A percentile compares a stretch with the other conserved stretches of the same genome.
These are phyloP conservation scores for Thysanoteuthis rhombus DNA, from an alignment of 2,888 invertebrate genomes.

Conservation along the genomic window DNA sequence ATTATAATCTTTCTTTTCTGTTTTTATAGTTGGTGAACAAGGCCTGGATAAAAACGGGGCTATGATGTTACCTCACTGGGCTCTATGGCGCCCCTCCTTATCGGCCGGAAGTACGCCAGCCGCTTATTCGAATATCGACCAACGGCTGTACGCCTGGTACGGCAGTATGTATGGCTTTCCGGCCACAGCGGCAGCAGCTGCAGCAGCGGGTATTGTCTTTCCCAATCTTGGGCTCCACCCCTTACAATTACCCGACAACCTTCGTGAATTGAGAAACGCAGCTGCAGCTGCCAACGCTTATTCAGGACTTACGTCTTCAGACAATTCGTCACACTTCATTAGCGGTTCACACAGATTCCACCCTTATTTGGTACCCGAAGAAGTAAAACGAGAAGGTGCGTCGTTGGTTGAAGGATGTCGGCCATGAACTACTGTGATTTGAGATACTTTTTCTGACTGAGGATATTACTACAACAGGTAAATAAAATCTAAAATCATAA, in stretches of 20 bases:
- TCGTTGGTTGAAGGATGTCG: slow-evolving; percentile 28
- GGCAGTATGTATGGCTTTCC: slow-evolving; percentile 28
- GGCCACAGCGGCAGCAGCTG: slow-evolving; percentile 19
- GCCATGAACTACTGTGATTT: slow-evolving; percentile 12
- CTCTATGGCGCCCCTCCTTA: slow-evolving; percentile 23
- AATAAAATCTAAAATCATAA: background rate
- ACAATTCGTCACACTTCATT: slow-evolving; percentile 18
- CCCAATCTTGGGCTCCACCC: slow-evolving; percentile 30
- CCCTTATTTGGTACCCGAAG: slow-evolving; percentile 29
- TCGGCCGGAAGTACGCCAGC: background rate
- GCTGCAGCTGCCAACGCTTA: slow-evolving; percentile 14
- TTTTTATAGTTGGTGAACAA: background rate
- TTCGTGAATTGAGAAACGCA: slow-evolving; percentile 13
- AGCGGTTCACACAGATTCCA: slow-evolving; percentile 24
- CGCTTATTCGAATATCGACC: background rate
- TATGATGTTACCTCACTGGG: slow-evolving; percentile 27
- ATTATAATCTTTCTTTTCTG: background rate
- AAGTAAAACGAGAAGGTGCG: background rate
- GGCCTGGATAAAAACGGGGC: slow-evolving; percentile 17
- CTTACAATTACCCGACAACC: slow-evolving; percentile 21
- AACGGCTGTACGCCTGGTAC: slow-evolving; percentile 29
- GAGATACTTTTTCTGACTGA: background rate
- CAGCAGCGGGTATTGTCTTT: slow-evolving; percentile 27
- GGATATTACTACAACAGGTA: background rate
- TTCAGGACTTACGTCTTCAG: slow-evolving; percentile 1